Percentiles rank a stretch among this genome's conserved stretches.
Evolutionary conservation across 2,797 vertebrate genomes (phyloP).

Genomic region (Harpagifer antarcticus): DNA sequence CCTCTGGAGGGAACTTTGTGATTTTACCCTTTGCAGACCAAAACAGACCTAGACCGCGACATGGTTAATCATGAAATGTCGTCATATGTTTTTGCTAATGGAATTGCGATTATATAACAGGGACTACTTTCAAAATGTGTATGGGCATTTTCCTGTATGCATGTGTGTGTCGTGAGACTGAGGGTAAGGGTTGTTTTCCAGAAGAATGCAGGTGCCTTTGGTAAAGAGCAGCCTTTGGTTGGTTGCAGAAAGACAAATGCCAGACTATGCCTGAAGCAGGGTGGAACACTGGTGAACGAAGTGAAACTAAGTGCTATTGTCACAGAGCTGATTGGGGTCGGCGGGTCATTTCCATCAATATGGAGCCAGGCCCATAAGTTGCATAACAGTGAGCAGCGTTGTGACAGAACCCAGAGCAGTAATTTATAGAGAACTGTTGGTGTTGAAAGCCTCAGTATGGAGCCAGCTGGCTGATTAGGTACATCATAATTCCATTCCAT

Average conservation of each 20-base stretch:
- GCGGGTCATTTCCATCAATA: conserved; percentile 52
- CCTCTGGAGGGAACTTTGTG: too few relatives aligned
- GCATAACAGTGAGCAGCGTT: conserved; percentile 49
- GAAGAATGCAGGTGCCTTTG: conserved; percentile 69
- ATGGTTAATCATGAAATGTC: conserved; percentile 27
- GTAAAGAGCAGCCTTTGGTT: conserved; percentile 60
- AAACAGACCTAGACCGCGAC: background rate
- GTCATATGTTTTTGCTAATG: conserved; percentile 56
- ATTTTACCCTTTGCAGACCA: too few relatives aligned
- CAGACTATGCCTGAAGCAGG: conserved; percentile 30
- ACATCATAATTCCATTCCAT: conserved; percentile 22
- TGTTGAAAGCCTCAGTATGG: conserved; percentile 32
- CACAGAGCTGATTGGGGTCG: conserved; percentile 54
- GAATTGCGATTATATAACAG: conserved; percentile 54
- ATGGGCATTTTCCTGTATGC: conserved; percentile 7
- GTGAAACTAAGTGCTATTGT: conserved; percentile 49
- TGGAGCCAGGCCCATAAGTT: conserved; percentile 50
- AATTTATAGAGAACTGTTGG: conserved; percentile 35
- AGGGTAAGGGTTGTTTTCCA: conserved; percentile 23
- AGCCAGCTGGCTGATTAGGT: conserved; percentile 37
- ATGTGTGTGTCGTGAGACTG: conserved; percentile 6
- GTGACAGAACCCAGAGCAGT: conserved; percentile 55
- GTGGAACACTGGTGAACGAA: conserved; percentile 27
- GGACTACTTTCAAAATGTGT: conserved; percentile 27
- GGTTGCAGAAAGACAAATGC: conserved; percentile 36